phyloP scores from a whole-genome alignment of 2,888 invertebrate genomes.

The Sarcophaga carnaria region DNA sequence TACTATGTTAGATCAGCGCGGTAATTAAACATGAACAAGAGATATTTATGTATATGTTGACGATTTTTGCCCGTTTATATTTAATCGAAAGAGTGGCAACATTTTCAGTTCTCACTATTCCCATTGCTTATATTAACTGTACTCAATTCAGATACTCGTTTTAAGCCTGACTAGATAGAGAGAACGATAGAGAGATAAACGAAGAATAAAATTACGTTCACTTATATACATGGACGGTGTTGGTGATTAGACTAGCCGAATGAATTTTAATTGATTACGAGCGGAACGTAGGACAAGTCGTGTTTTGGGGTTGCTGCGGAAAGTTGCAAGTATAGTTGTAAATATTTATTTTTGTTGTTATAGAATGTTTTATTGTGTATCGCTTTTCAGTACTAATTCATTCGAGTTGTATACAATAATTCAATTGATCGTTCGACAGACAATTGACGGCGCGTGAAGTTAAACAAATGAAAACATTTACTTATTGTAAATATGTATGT shows the following conservation, averaged over 20 bases:
- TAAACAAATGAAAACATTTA: slow-evolving; percentile 19
- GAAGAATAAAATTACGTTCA: not conserved
- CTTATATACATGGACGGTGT: slow-evolving; percentile 4
- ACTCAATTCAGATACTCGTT: too few species aligned
- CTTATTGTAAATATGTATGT: not conserved
- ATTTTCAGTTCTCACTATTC: too few species aligned
- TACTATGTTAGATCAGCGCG: too few species aligned
- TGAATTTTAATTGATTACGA: slow-evolving; percentile 59
- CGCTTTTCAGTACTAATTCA: slow-evolving; percentile 13
- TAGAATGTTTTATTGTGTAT: slow-evolving; percentile 43
- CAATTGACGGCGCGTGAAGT: slow-evolving; percentile 58
- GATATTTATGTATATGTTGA: too few species aligned
- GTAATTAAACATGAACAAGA: too few species aligned
- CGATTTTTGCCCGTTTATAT: too few species aligned
- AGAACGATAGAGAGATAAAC: not conserved
- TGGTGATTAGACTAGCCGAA: not conserved
- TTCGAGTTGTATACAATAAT: not conserved
- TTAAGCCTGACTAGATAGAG: too few species aligned
- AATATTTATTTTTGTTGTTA: slow-evolving; percentile 22
- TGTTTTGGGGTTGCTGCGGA: slow-evolving; percentile 39
- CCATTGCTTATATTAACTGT: too few species aligned
- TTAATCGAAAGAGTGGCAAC: too few species aligned
- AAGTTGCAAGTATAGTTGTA: slow-evolving; percentile 59
- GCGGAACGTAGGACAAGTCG: slow-evolving; percentile 54
- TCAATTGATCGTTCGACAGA: slow-evolving; percentile 6